A percentile compares a stretch with the other conserved stretches of the same genome.
Conservation (phyloP, 2,888 invertebrate genomes). For the Tyria jacobaeae region DNA sequence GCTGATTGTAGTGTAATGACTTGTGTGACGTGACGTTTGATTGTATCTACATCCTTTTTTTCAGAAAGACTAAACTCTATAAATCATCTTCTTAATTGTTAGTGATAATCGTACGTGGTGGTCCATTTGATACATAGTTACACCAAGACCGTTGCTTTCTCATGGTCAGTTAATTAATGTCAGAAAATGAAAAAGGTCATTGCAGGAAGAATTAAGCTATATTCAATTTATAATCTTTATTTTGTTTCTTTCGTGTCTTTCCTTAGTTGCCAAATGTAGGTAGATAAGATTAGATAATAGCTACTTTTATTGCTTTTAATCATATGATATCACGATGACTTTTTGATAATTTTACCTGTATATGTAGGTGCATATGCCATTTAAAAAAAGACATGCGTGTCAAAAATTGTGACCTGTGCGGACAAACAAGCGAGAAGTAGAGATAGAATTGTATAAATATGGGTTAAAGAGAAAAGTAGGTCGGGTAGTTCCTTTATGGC, state of each 20-base stretch:
- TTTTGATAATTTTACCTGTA: neutral
- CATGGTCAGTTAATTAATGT: neutral
- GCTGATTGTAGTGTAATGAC: too few relatives aligned
- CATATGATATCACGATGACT: constrained; percentile 9
- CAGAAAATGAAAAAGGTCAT: neutral
- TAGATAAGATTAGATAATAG: constrained; percentile 46
- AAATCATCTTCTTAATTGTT: too few relatives aligned
- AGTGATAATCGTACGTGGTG: neutral
- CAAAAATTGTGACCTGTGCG: constrained; percentile 24
- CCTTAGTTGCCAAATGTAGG: constrained; percentile 21
- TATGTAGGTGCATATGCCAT: constrained; percentile 16
- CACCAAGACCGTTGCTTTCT: neutral
- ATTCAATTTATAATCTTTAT: neutral
- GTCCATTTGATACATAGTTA: neutral
- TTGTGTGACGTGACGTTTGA: too few relatives aligned
- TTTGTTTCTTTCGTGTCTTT: constrained; percentile 25
- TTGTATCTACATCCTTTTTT: too few relatives aligned
- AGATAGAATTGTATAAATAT: constrained; percentile 52
- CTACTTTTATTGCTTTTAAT: constrained; percentile 15
- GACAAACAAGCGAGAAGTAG: constrained; percentile 27
- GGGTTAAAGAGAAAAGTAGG: constrained; percentile 59
- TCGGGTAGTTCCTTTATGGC: constrained; percentile 46
- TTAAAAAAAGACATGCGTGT: constrained; percentile 2
- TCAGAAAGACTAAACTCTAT: too few relatives aligned
- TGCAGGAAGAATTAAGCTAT: neutral